Evolutionary conservation across 2,113 vertebrate genomes (phyloP).

Genomic region (Colistium nudipinnis): DNA sequence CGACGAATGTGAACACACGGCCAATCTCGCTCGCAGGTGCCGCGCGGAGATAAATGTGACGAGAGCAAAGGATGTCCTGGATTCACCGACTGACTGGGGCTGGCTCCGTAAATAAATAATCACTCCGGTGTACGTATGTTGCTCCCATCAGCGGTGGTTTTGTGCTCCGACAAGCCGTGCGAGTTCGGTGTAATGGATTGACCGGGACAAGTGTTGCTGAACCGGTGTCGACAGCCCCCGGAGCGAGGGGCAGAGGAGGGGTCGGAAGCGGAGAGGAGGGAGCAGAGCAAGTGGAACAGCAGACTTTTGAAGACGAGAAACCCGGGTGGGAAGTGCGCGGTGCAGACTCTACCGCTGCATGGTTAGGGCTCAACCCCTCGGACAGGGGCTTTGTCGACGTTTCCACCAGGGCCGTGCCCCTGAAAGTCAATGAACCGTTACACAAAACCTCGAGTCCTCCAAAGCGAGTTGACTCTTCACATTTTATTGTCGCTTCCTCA

Average conservation of each 20-base stretch:
- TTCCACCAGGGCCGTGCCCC: background rate
- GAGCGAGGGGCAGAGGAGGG: constrained; percentile 9
- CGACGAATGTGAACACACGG: constrained; percentile 40
- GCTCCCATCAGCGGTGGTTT: constrained; percentile 50
- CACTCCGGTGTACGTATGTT: constrained; percentile 57
- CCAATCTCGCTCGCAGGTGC: constrained; percentile 57
- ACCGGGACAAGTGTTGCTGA: constrained; percentile 46
- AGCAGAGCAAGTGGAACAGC: background rate
- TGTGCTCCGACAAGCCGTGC: constrained; percentile 49
- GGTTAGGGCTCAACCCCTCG: background rate
- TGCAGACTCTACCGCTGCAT: background rate
- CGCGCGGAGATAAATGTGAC: constrained; percentile 63
- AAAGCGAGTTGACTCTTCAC: background rate
- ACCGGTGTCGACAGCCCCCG: constrained; percentile 44
- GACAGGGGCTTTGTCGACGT: background rate
- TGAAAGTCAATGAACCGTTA: background rate
- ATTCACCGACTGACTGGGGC: constrained; percentile 48
- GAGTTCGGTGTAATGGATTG: constrained; percentile 61
- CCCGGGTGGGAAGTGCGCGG: background rate
- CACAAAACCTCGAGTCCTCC: background rate
- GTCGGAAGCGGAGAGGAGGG: background rate
- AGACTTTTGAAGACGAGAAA: background rate
- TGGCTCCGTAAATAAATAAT: constrained; percentile 66
- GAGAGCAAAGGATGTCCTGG: constrained; percentile 56
- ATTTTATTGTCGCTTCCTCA: background rate